phyloP scores from a whole-genome alignment of 2,797 vertebrate species.

The Vespertilio murinus region DNA sequence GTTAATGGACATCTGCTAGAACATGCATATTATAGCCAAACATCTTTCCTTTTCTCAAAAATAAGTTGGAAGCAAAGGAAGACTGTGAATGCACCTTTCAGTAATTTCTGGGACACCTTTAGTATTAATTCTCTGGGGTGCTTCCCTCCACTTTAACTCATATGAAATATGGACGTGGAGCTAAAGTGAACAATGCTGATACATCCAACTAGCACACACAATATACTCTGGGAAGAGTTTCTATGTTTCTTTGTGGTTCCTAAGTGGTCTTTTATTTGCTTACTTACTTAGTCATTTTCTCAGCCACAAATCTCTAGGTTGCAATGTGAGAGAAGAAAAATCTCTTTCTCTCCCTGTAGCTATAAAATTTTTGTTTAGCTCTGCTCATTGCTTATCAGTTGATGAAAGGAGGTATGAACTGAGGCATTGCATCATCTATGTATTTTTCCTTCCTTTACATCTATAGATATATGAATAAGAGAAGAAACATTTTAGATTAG shows the following conservation, averaged over 20 bases:
- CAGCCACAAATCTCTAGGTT: neutral
- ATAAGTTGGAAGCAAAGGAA: conserved; percentile 5
- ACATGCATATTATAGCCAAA: neutral
- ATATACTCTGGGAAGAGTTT: neutral
- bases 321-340: neutral
- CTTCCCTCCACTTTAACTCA: neutral
- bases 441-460: neutral
- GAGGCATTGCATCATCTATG: neutral
- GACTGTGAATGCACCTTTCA: neutral
- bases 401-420: neutral
- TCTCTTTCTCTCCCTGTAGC: neutral
- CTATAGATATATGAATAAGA: neutral
- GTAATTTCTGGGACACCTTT: neutral
- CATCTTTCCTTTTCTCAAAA: conserved; percentile 2
- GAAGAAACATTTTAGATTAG: neutral
- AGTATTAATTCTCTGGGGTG: neutral
- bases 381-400: neutral
- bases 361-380: neutral
- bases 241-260: neutral
- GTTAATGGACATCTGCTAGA: neutral
- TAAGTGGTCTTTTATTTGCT: conserved; percentile 14
- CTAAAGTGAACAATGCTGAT: neutral
- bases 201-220: neutral
- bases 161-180: neutral
- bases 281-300: conserved; percentile 29